Percentiles rank a stretch among this genome's conserved stretches.
These are phyloP conservation scores for Myotis myotis DNA, from an alignment of 2,797 vertebrate genomes.

Conservation along the genomic window DNA sequence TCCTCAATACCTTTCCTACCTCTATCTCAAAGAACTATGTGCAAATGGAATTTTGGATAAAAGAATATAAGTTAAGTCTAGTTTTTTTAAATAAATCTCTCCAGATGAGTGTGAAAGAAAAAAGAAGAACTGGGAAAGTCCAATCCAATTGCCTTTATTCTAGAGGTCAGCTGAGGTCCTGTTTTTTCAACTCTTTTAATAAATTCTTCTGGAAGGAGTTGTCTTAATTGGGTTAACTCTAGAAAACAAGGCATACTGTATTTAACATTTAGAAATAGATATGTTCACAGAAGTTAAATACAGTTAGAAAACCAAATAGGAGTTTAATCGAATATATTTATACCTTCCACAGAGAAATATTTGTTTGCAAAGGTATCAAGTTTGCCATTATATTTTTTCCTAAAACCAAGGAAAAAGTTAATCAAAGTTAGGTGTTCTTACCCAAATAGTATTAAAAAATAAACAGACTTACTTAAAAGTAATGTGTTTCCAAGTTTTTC, in stretches of 20 bases:
- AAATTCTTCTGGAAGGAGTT: constrained; percentile 95
- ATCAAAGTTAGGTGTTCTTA: background rate
- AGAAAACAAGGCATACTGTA: background rate
- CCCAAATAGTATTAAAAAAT: background rate
- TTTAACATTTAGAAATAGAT: constrained; percentile 55
- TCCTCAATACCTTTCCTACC: background rate
- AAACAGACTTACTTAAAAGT: background rate
- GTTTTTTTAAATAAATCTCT: constrained; percentile 8
- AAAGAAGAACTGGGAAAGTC: constrained; percentile 87
- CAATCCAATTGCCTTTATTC: constrained; percentile 97
- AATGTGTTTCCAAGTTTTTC: background rate
- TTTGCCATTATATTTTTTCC: constrained; percentile 98
- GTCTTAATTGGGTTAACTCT: constrained; percentile 93
- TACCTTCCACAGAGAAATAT: constrained; percentile 96
- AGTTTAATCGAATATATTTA: constrained; percentile 44
- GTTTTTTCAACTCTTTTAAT: constrained; percentile 98
- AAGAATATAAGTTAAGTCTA: background rate
- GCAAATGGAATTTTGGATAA: background rate
- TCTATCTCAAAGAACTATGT: background rate
- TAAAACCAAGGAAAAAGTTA: constrained; percentile 32
- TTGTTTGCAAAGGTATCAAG: constrained; percentile 96
- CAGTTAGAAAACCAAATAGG: background rate
- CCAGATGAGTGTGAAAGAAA: background rate
- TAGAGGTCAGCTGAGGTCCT: constrained; percentile 96
- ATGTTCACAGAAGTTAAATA: constrained; percentile 38